Conservation (phyloP, 2,888 invertebrate species). For the Drosophila macrothrix region DNA sequence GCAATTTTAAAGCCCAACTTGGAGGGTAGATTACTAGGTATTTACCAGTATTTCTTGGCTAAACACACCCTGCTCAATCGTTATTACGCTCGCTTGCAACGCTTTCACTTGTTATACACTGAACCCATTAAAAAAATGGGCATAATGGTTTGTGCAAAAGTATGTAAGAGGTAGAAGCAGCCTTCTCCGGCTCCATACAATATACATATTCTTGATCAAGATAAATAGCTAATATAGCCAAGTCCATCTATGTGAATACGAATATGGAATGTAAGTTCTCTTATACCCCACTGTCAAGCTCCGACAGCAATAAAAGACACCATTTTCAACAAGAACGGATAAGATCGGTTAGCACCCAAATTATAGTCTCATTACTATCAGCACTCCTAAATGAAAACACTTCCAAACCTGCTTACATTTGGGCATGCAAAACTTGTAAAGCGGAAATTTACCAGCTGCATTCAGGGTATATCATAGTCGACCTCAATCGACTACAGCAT, state of each 20-base stretch:
- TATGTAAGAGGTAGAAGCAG: background rate
- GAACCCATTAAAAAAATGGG: background rate
- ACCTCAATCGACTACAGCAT: background rate
- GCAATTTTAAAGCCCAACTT: too few relatives aligned
- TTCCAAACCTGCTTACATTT: background rate
- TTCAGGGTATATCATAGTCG: background rate
- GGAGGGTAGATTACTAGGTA: too few relatives aligned
- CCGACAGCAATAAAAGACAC: too few relatives aligned
- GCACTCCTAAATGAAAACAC: background rate
- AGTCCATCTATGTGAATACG: background rate
- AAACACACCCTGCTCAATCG: background rate
- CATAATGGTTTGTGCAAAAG: background rate
- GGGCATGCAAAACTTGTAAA: background rate
- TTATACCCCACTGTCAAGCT: background rate
- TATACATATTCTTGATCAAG: background rate
- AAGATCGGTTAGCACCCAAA: background rate
- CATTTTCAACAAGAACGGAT: background rate
- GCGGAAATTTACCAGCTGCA: background rate
- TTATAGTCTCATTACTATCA: background rate
- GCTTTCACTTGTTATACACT: background rate
- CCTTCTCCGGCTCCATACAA: background rate
- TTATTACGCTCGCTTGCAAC: background rate
- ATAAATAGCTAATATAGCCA: background rate
- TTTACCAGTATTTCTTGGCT: too few relatives aligned
- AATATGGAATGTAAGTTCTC: background rate